These are phyloP conservation scores for Anser brachyrhynchus DNA, from an alignment of 2,113 vertebrate species.

Conservation along the genomic window DNA sequence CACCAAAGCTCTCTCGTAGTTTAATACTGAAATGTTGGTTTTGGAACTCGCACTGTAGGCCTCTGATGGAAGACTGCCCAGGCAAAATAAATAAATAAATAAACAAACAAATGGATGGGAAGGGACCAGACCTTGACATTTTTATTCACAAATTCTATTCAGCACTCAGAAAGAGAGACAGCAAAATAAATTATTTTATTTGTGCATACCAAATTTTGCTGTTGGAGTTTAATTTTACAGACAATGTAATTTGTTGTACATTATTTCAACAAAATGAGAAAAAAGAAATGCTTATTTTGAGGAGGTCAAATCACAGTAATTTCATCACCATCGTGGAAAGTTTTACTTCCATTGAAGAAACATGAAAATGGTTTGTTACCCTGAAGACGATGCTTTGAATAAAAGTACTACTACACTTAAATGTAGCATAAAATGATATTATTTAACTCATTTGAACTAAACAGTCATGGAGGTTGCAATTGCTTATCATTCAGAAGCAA, in stretches of 20 bases:
- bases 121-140: background rate
- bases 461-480: background rate
- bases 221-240: background rate
- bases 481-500: background rate
- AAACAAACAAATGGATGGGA: background rate
- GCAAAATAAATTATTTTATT: background rate
- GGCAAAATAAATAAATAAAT: background rate
- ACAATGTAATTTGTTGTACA: background rate
- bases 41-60: background rate
- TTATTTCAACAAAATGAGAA: background rate
- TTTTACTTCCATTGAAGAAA: background rate
- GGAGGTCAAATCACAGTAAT: background rate
- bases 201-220: background rate
- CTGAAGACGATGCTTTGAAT: background rate
- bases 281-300: background rate
- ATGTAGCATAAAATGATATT: background rate
- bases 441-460: slow-evolving; percentile 19
- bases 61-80: background rate
- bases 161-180: background rate
- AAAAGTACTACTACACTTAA: slow-evolving; percentile 9
- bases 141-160: background rate
- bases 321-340: background rate
- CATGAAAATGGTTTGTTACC: background rate
- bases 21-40: background rate
- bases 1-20: background rate